A percentile compares a stretch with the other conserved stretches of the same genome.
Evolutionary conservation across 2,888 invertebrate species (phyloP).

Genomic region (Erynnis tages): DNA sequence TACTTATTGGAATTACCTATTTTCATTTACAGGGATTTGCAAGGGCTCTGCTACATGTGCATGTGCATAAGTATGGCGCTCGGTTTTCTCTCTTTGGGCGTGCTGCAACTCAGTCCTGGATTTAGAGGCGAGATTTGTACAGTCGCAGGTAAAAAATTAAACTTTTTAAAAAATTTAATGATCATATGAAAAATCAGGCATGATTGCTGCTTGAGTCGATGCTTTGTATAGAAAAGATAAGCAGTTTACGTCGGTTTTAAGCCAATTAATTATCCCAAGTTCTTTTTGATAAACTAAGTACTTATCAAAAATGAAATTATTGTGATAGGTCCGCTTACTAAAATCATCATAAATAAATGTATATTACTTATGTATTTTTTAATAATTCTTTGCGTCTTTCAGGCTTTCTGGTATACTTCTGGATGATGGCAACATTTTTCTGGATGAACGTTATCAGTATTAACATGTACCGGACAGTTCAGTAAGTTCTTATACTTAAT

Average conservation of each 20-base stretch:
- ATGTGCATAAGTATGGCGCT: slow-evolving; percentile 81
- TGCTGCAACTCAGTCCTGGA: slow-evolving; percentile 74
- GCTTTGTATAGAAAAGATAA: too few relatives aligned
- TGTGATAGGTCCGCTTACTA: too few relatives aligned
- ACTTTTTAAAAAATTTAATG: background rate
- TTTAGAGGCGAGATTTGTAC: slow-evolving; percentile 69
- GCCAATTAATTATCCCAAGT: too few relatives aligned
- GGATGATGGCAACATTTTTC: slow-evolving; percentile 86
- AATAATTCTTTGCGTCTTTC: too few relatives aligned
- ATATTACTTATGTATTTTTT: too few relatives aligned
- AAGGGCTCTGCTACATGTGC: slow-evolving; percentile 85
- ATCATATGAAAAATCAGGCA: background rate
- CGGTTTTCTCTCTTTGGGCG: slow-evolving; percentile 80
- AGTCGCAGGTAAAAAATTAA: slow-evolving; percentile 60
- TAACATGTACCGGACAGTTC: slow-evolving; percentile 84
- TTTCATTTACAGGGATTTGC: slow-evolving; percentile 69
- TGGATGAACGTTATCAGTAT: slow-evolving; percentile 87
- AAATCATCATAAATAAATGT: too few relatives aligned
- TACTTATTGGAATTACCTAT: too few relatives aligned
- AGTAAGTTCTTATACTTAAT: slow-evolving; percentile 75
- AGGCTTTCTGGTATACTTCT: slow-evolving; percentile 82
- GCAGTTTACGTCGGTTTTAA: too few relatives aligned
- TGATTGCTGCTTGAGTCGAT: too few relatives aligned
- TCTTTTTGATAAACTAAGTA: too few relatives aligned
- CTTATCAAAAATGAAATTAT: too few relatives aligned